These are phyloP conservation scores for Bombus affinis DNA, from an alignment of 1,140 invertebrate genomes.

Conservation along the genomic window DNA sequence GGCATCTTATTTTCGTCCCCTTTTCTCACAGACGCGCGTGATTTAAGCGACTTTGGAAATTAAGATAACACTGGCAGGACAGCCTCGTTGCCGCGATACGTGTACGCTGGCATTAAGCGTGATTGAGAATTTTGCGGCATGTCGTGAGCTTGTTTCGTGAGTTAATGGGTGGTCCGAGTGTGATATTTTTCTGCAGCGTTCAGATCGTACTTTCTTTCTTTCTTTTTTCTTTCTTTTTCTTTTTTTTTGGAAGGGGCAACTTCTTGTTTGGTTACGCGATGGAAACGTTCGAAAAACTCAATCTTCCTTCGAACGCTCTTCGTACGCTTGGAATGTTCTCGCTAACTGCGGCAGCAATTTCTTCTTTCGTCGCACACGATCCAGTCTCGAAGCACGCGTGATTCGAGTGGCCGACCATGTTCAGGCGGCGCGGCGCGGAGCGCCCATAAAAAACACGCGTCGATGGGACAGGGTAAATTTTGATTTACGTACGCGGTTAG, in stretches of 20 bases:
- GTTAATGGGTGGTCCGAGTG: not conserved
- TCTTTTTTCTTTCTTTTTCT: not conserved
- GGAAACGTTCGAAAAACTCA: no score
- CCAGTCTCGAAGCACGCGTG: not conserved
- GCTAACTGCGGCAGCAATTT: not conserved
- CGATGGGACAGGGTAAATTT: slow-evolving; percentile 31
- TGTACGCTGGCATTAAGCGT: slow-evolving; percentile 3
- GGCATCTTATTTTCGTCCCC: slow-evolving; percentile 13
- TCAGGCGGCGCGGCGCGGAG: not conserved
- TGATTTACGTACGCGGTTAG: slow-evolving; percentile 40
- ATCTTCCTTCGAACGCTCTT: no score
- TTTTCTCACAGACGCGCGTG: not conserved
- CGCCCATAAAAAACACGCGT: slow-evolving; percentile 10
- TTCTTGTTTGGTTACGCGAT: not conserved
- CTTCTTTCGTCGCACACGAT: not conserved
- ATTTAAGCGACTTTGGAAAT: slow-evolving; percentile 13
- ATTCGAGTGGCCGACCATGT: no score
- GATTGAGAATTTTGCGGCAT: not conserved
- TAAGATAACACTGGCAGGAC: not conserved
- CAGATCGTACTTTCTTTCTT: not conserved
- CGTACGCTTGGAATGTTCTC: no score
- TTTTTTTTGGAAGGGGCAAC: no score
- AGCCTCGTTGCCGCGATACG: not conserved
- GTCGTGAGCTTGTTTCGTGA: not conserved
- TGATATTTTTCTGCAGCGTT: no score